Evolutionary conservation across 2,113 vertebrate species (phyloP).

Genomic region (Oxygymnocypris stewartii): DNA sequence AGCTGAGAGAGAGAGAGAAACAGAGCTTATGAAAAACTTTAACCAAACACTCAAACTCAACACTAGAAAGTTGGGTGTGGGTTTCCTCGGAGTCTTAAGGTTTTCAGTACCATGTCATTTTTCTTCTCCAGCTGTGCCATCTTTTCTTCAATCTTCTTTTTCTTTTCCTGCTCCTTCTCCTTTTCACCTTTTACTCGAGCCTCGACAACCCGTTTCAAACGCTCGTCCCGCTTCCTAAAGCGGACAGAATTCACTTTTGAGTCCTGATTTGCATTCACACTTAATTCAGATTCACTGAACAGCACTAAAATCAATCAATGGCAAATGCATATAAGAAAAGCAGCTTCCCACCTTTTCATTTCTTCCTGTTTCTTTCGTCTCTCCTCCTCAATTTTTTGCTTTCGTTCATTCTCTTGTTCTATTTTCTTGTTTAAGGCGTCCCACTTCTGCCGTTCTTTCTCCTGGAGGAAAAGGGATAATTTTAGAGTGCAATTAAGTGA

Average conservation of each 20-base stretch:
- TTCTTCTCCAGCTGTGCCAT: constrained; percentile 88
- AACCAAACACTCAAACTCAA: not conserved
- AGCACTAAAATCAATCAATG: too few species aligned
- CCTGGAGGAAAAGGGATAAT: constrained; percentile 65
- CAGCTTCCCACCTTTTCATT: constrained; percentile 75
- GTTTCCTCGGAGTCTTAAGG: not conserved
- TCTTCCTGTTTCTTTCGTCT: constrained; percentile 84
- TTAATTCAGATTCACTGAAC: not conserved
- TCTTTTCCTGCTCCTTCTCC: constrained; percentile 86
- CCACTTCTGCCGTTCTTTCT: constrained; percentile 84
- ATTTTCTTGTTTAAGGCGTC: constrained; percentile 87
- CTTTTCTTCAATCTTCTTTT: constrained; percentile 89
- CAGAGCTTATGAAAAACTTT: not conserved
- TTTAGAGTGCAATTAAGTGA: not conserved
- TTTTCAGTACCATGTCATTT: constrained; percentile 78
- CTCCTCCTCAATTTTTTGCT: constrained; percentile 89
- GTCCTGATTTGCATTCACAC: not conserved
- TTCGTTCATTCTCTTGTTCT: constrained; percentile 85
- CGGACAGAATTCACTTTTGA: not conserved
- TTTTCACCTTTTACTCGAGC: constrained; percentile 85
- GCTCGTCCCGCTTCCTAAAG: constrained; percentile 88
- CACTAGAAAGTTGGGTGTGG: not conserved
- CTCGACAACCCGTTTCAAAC: constrained; percentile 82
- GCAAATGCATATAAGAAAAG: too few species aligned
- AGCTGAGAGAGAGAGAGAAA: constrained; percentile 53